Evolutionary conservation across 2,797 vertebrate species (phyloP), one percentile per base, ranked within the genome.

Genomic region (Heterohyrax brucei): DNA sequence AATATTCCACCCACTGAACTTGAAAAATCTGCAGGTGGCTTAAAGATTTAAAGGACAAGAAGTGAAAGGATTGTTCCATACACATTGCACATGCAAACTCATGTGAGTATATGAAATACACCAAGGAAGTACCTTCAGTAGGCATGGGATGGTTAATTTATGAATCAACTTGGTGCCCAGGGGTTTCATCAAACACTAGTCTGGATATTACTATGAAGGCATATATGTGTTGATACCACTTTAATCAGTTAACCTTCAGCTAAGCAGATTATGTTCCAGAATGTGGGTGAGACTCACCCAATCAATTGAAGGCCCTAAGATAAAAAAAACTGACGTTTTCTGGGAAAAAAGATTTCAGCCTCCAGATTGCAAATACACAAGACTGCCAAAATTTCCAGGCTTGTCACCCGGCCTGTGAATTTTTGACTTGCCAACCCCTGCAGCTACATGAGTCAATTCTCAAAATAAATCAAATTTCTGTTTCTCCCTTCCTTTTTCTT

Each of bases 1-100:
- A 93, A 96, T 87, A 68, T 73, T 22, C 33, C 33, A 44, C 22
- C 62, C 26, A 64, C 62, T 28, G 24, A 10, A 39, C 68, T 46
- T 83, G 48, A 24, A 95, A 95, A 96, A 84, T 77, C n/a, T 81
- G 10, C 19, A 93, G 56, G 33, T 77, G 53, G 2, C 56, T 89
- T 92, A 94, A 94, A 90, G n/a, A 50, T 44, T 30, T 83, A 61
- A 94, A 95, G 9, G 28, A 56, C 18, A 59, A 75, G 24, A 84
- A 33, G 3, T 26, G 7, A 33, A 48, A 44, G 13, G 10, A 61
- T 14, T 72, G 5, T 46, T n/a, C n/a, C 77, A 61, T 56, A 95
- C 4, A 83, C 5, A 30, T 80, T 77, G 64, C 53, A 87, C 92
- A 89, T 89, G 62, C n/a, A 59, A 92, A 48, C 28, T 81, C 44